Evolutionary conservation across 2,797 vertebrate species (phyloP).

Genomic region (Basileuterus tristriatus): DNA sequence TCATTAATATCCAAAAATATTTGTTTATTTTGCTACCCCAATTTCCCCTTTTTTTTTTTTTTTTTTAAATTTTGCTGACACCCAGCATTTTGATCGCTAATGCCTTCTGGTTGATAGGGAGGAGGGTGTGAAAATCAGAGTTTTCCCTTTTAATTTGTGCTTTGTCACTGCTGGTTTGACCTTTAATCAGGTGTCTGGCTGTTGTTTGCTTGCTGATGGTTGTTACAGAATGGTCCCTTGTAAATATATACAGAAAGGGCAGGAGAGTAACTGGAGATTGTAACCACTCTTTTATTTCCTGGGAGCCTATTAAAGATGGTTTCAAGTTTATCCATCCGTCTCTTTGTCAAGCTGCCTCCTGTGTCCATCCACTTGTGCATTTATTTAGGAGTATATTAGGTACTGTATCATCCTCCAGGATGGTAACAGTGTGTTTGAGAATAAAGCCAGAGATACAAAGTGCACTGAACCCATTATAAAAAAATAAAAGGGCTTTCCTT

Average conservation of each 20-base stretch:
- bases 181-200: conserved; percentile 45
- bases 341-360: conserved; percentile 59
- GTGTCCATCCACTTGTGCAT: conserved; percentile 45
- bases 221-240: conserved; percentile 44
- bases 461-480: conserved; percentile 41
- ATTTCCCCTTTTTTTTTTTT: neutral
- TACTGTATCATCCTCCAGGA: conserved; percentile 55
- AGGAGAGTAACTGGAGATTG: conserved; percentile 41
- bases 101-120: neutral
- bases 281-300: conserved; percentile 45
- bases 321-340: conserved; percentile 13
- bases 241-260: conserved; percentile 56
- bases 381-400: conserved; percentile 42
- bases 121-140: neutral
- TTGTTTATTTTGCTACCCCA: neutral
- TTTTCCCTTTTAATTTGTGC: conserved; percentile 34
- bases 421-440: conserved; percentile 30
- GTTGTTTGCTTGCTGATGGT: conserved; percentile 28
- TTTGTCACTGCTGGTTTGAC: conserved; percentile 31
- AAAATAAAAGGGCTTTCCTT: conserved; percentile 59
- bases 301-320: conserved; percentile 24
- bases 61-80: neutral
- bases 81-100: neutral
- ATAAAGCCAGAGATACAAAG: conserved; percentile 55
- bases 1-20: neutral